phyloP scores from a whole-genome alignment of 2,113 vertebrate genomes.

The Talpa occidentalis region DNA sequence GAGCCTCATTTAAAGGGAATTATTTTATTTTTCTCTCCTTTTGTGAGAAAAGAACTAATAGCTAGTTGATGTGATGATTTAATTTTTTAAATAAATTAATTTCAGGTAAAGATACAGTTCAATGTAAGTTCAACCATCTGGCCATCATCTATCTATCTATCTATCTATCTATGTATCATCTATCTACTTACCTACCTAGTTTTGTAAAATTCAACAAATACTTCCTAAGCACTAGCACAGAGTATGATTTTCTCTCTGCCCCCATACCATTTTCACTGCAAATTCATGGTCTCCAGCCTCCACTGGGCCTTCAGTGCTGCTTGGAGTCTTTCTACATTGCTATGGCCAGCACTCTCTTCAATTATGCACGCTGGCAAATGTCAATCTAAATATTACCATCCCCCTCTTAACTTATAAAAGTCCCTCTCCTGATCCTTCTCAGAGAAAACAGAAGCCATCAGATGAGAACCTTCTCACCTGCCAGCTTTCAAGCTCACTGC shows the following conservation, averaged over 20 bases:
- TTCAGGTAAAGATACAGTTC: slow-evolving; percentile 2
- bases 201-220: slow-evolving; percentile 1
- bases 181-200: background rate
- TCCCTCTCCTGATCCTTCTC: background rate
- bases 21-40: slow-evolving; percentile 8
- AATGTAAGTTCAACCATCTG: background rate
- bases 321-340: background rate
- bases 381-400: background rate
- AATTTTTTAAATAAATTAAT: slow-evolving; percentile 25
- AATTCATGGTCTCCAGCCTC: background rate
- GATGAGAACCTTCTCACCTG: background rate
- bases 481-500: background rate
- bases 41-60: slow-evolving; percentile 52
- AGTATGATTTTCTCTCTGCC: background rate
- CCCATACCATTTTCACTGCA: background rate
- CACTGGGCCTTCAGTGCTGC: accelerated
- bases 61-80: background rate
- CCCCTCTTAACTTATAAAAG: background rate
- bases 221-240: background rate
- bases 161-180: background rate
- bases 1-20: background rate
- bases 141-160: background rate
- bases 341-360: background rate
- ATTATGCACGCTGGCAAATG: background rate
- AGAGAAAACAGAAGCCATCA: background rate